Conservation (phyloP, 2,888 invertebrate species). For the Coecobrya sp. region DNA sequence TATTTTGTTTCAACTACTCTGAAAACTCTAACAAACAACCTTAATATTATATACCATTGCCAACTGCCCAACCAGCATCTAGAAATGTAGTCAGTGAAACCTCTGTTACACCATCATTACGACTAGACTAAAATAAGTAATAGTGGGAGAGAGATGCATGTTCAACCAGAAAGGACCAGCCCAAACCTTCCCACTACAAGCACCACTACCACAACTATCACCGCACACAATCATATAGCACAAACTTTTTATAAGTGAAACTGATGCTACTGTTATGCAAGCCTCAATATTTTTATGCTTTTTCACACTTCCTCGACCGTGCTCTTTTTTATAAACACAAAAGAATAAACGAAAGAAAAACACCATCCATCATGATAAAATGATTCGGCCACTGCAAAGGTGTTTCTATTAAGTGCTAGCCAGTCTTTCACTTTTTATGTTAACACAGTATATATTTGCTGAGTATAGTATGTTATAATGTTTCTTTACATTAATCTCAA, state of each 20-base stretch:
- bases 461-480: too few species aligned
- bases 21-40: background rate
- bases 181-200: conserved; percentile 64
- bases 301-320: conserved; percentile 65
- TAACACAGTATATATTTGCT: too few species aligned
- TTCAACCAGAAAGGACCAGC: conserved; percentile 17
- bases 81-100: background rate
- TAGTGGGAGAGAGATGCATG: conserved; percentile 37
- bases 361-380: conserved; percentile 7
- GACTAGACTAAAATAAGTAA: conserved; percentile 23
- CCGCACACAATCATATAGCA: conserved; percentile 47
- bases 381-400: too few species aligned
- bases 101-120: conserved; percentile 24
- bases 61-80: background rate
- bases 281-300: conserved; percentile 29
- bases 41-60: background rate
- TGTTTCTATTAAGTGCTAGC: too few species aligned
- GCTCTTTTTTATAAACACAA: conserved; percentile 66
- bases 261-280: conserved; percentile 63
- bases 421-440: too few species aligned
- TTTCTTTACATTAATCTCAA: too few species aligned
- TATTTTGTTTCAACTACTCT: background rate
- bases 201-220: background rate
- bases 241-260: conserved; percentile 56
- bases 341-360: conserved; percentile 60